A percentile compares a stretch with the other conserved stretches of the same genome.
phyloP scores from a whole-genome alignment of 1,140 invertebrate genomes.

The Phymorhynchus buccinoides region DNA sequence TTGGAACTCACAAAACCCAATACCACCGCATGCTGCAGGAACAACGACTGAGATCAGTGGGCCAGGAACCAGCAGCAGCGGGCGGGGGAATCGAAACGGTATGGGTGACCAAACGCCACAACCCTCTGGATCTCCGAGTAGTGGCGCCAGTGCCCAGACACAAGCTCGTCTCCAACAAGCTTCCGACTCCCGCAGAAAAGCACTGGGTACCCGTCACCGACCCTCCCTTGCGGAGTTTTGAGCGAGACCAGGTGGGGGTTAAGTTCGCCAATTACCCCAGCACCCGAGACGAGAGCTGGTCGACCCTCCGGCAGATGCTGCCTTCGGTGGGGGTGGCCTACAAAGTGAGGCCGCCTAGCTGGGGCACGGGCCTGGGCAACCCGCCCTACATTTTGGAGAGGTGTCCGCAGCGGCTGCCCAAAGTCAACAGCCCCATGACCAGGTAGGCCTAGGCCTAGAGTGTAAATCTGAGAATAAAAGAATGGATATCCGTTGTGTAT shows the following conservation, averaged over 20 bases:
- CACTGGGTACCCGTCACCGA: conserved; percentile 68
- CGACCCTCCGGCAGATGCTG: conserved; percentile 68
- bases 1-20: conserved; percentile 60
- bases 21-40: conserved; percentile 58
- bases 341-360: conserved; percentile 56
- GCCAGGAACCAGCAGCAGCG: neutral
- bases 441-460: conserved; percentile 60
- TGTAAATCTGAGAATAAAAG: too few relatives aligned
- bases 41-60: conserved; percentile 24
- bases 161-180: conserved; percentile 56
- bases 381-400: conserved; percentile 43
- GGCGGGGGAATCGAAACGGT: conserved; percentile 50
- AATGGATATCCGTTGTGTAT: too few relatives aligned
- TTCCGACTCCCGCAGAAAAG: conserved; percentile 40
- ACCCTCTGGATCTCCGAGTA: conserved; percentile 61
- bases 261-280: conserved; percentile 37
- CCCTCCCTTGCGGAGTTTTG: conserved; percentile 60
- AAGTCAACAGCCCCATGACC: conserved; percentile 68
- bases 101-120: conserved; percentile 68
- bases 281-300: conserved; percentile 66
- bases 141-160: conserved; percentile 67
- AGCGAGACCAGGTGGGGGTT: conserved; percentile 26
- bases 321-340: conserved; percentile 57
- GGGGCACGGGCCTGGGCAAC: conserved; percentile 60
- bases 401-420: conserved; percentile 55